Percentiles rank a stretch among this genome's conserved stretches.
phyloP scores from a whole-genome alignment of 2,797 vertebrate genomes.

The Phataginus tricuspis region DNA sequence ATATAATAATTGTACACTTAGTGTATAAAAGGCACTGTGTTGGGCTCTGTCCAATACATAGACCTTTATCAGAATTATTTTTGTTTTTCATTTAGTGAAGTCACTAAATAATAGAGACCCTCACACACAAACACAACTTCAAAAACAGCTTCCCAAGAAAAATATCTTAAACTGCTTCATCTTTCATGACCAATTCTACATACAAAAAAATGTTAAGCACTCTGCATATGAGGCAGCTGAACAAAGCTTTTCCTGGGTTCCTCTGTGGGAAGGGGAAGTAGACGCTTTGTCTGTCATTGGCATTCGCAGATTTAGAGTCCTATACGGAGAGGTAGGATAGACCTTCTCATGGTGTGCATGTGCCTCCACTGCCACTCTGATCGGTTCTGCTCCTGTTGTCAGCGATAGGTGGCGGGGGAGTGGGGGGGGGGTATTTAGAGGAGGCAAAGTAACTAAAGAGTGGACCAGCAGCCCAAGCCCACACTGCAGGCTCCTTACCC shows the following conservation, averaged over 20 bases:
- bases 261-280: neutral
- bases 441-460: neutral
- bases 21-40: neutral
- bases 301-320: neutral
- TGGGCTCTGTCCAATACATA: neutral
- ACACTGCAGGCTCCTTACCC: neutral
- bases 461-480: neutral
- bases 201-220: neutral
- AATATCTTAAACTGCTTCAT: neutral
- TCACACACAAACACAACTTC: neutral
- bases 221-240: neutral
- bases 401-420: neutral
- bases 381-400: neutral
- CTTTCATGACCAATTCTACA: neutral
- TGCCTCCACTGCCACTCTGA: neutral
- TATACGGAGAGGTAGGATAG: neutral
- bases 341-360: neutral
- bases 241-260: neutral
- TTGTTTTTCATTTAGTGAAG: constrained; percentile 34
- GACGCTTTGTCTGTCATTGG: neutral
- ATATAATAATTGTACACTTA: neutral
- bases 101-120: neutral
- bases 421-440: neutral
- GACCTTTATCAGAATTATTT: neutral
- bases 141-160: neutral